phyloP scores from a whole-genome alignment of 2,113 vertebrate species.

The Bos indicus region DNA sequence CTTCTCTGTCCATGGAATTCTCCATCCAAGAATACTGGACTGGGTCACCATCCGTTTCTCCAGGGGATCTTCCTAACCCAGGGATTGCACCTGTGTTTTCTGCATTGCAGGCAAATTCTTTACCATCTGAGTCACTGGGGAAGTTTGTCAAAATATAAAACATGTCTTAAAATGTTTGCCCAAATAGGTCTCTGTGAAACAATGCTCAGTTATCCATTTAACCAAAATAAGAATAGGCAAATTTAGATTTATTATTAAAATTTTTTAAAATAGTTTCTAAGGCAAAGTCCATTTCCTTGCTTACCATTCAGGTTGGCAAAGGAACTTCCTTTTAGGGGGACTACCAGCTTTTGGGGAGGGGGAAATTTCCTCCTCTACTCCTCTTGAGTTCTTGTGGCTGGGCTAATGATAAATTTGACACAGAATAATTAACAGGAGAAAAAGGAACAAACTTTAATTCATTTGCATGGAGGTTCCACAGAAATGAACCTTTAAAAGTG shows the following conservation, averaged over 20 bases:
- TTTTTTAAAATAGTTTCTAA: background rate
- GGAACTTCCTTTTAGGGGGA: background rate
- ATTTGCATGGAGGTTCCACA: background rate
- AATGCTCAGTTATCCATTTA: background rate
- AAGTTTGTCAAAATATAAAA: background rate
- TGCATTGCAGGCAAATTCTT: background rate
- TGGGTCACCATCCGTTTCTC: background rate
- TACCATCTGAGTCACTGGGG: background rate
- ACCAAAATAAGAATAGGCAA: background rate
- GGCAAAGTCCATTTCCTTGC: background rate
- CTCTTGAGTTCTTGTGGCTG: background rate
- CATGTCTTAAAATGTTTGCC: background rate
- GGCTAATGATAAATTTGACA: background rate
- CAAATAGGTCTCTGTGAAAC: background rate
- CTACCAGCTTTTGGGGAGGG: background rate
- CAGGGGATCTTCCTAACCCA: background rate
- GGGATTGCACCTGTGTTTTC: background rate
- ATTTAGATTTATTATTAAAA: background rate
- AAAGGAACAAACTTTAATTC: background rate
- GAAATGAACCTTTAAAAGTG: background rate
- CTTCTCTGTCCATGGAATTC: background rate
- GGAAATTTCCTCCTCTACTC: background rate
- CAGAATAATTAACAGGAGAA: background rate
- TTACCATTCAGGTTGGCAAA: background rate
- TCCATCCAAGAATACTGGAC: background rate